A percentile compares a stretch with the other conserved stretches of the same genome.
These are phyloP conservation scores for Nephrotoma appendiculata DNA, from an alignment of 2,888 invertebrate genomes.

Conservation along the genomic window DNA sequence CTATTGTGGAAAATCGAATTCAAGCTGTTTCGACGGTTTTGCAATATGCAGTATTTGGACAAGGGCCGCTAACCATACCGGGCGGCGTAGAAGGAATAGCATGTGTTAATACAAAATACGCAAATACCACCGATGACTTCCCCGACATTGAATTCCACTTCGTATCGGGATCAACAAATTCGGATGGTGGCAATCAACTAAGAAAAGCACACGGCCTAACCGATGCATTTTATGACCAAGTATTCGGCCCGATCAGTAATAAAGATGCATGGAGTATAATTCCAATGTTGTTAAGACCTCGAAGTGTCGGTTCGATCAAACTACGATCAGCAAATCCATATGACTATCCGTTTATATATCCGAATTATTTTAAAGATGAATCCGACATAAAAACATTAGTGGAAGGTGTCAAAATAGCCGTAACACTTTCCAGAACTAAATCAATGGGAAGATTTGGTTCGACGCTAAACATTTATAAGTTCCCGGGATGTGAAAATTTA, in stretches of 20 bases:
- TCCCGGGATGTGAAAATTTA: constrained; percentile 61
- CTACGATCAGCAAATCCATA: constrained; percentile 71
- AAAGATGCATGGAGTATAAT: constrained; percentile 73
- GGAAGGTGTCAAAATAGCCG: constrained; percentile 73
- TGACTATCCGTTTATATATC: constrained; percentile 78
- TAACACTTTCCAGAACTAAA: constrained; percentile 64
- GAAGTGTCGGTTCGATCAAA: constrained; percentile 67
- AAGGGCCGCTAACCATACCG: constrained; percentile 71
- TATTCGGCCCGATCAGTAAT: constrained; percentile 59
- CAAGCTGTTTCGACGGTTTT: constrained; percentile 66
- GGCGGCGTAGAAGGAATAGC: constrained; percentile 84
- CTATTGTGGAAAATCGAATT: constrained; percentile 63
- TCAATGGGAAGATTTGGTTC: constrained; percentile 64
- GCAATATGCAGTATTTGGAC: constrained; percentile 70
- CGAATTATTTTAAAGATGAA: constrained; percentile 76
- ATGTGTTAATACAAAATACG: constrained; percentile 77
- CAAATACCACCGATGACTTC: constrained; percentile 62
- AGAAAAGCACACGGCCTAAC: constrained; percentile 65
- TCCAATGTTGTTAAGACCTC: constrained; percentile 71
- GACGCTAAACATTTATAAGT: constrained; percentile 49
- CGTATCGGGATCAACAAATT: constrained; percentile 72
- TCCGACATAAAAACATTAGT: constrained; percentile 65
- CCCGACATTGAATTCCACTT: constrained; percentile 87
- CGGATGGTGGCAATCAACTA: constrained; percentile 70
- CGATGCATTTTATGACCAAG: constrained; percentile 55